Conservation (phyloP, 1,140 invertebrate species). For the Sesamia nonagrioides region DNA sequence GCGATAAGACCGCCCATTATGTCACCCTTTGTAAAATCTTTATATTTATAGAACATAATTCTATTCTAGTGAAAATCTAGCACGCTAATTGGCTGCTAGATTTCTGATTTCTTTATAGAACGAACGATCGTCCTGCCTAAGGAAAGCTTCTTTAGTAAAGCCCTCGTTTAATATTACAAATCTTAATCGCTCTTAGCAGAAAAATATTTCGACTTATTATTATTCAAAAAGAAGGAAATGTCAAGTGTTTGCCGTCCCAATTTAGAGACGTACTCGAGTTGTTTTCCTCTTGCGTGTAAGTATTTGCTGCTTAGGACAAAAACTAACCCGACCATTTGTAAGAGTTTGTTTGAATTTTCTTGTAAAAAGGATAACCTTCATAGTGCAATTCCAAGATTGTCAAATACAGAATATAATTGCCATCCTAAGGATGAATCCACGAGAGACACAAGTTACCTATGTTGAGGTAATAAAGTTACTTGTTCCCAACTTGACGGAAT, state of each 20-base stretch:
- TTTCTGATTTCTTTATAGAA: too few species aligned
- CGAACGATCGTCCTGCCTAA: too few species aligned
- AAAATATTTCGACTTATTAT: conserved; percentile 10
- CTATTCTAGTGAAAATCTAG: too few species aligned
- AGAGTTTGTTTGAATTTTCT: not conserved
- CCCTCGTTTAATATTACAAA: not conserved
- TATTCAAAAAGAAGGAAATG: conserved; percentile 34
- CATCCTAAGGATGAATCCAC: not conserved
- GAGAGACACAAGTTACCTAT: not conserved
- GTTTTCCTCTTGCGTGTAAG: conserved; percentile 37
- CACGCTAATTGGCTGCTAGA: too few species aligned
- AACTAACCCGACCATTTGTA: conserved; percentile 9
- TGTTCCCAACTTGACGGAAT: not conserved
- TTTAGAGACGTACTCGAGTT: conserved; percentile 39
- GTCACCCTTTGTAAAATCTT: too few species aligned
- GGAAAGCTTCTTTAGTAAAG: too few species aligned
- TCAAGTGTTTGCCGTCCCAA: conserved; percentile 29
- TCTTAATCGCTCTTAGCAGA: conserved; percentile 14
- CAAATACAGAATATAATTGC: not conserved
- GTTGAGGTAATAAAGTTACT: not conserved
- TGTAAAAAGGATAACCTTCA: not conserved
- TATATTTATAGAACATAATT: too few species aligned
- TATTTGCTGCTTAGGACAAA: conserved; percentile 12
- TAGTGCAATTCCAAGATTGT: not conserved
- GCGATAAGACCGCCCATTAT: too few species aligned